Percentiles rank a stretch among this genome's conserved stretches.
These are phyloP conservation scores for Lysandra coridon DNA, from an alignment of 2,888 invertebrate species.

Conservation along the genomic window DNA sequence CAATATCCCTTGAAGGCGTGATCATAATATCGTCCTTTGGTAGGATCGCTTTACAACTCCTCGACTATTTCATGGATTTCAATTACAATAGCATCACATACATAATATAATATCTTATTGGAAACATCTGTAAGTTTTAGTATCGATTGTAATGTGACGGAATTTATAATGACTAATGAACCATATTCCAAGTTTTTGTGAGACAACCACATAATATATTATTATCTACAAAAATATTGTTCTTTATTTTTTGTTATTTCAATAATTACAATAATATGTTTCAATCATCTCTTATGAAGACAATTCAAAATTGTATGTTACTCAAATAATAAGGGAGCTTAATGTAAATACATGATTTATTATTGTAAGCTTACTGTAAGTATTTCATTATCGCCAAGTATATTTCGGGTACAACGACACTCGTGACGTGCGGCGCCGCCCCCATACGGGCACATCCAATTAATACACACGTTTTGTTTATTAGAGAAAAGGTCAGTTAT, in stretches of 20 bases:
- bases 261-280: too few relatives aligned
- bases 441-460: background rate
- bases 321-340: background rate
- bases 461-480: constrained; percentile 3
- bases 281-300: too few relatives aligned
- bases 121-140: too few relatives aligned
- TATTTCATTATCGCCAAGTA: background rate
- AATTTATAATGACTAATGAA: too few relatives aligned
- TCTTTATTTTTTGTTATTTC: too few relatives aligned
- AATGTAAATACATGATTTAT: background rate
- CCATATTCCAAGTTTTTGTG: too few relatives aligned
- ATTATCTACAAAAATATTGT: too few relatives aligned
- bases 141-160: too few relatives aligned
- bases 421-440: constrained; percentile 3
- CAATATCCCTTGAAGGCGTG: background rate
- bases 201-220: too few relatives aligned
- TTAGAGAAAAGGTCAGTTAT: background rate
- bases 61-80: background rate
- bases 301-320: background rate
- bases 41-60: background rate
- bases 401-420: background rate
- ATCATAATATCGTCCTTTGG: background rate
- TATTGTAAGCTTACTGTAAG: background rate
- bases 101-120: too few relatives aligned
- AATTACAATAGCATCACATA: background rate